Conservation (phyloP, 2,888 invertebrate species). For the Drosophila neonasuta region DNA sequence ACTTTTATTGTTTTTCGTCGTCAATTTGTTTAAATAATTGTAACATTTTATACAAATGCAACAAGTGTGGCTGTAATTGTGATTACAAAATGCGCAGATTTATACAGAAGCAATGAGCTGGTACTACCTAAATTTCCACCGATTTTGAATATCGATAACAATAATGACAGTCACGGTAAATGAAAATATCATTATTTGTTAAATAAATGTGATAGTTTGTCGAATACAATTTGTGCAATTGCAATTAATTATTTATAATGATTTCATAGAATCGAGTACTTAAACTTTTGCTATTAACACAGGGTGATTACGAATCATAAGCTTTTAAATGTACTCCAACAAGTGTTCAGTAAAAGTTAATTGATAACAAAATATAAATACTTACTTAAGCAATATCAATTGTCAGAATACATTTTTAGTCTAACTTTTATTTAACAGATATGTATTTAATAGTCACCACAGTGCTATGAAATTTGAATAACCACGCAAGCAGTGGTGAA, state of each 20-base stretch:
- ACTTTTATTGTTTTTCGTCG: conserved; percentile 38
- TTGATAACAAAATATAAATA: neutral
- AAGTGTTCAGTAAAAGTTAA: neutral
- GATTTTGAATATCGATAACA: conserved; percentile 35
- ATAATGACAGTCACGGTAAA: neutral
- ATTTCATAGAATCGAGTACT: no score
- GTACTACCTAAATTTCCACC: neutral
- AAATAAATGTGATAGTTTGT: no score
- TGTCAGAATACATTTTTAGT: no score
- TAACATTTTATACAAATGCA: conserved; percentile 58
- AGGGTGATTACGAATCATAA: no score
- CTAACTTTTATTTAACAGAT: neutral
- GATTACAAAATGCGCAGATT: conserved; percentile 43
- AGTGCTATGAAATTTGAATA: neutral
- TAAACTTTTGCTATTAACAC: no score
- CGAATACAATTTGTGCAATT: no score
- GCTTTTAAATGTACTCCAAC: no score
- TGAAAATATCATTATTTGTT: no score
- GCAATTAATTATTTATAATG: no score
- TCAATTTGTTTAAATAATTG: conserved; percentile 60
- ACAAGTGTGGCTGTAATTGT: conserved; percentile 51
- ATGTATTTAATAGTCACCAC: conserved; percentile 1
- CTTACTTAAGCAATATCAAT: no score
- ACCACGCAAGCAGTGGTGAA: neutral
- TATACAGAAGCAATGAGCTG: conserved; percentile 25